Evolutionary conservation across 2,888 invertebrate species (phyloP), one percentile per base, ranked within the genome.

Genomic region (Chelonus formosanus): DNA sequence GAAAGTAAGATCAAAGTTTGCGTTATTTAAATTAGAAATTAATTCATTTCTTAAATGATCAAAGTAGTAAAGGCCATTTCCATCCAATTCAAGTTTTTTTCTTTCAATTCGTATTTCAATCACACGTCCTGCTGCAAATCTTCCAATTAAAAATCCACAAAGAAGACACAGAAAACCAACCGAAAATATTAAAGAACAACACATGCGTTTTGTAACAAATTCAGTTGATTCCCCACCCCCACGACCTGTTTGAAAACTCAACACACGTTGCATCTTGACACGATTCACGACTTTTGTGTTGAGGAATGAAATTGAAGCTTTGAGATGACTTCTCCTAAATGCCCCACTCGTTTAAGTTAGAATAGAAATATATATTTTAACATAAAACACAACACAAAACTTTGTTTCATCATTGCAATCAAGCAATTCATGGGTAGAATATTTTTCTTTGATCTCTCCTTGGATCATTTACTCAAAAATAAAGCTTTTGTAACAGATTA

Each of bases 61-160:
- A 8, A 69, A 77, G 5, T 65, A 73, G 10, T 73, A 70, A 4
- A 82, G 72, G 1, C 82, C 82, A 60, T 82, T 83, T 10, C 76
- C 78, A 43, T 77, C 76, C 3, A 79, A 64, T 68, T 79, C 72
- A 67, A 75, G 56, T 62, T 80, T 70, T 58, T 69, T 74, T 74
- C 76, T 78, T 76, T 81, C 75, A 69, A 78, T 72, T 3, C 77
- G 77, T 40, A 75, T 65, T 36, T 82, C 76, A 3, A 81, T 62
- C 2, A 83, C 80, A 44, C 83, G 77, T 59, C 86, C 84, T 3
- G 85, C 78, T 0, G 84, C 84, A 64, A 85, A 85, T 45, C 85
- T 81, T 4, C 86, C 86, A 50, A 86, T 73, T 31, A 86, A 73
- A 73, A 86, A 86, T 7, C 87, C 87, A 66, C 85, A 85, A 35